Base-by-base conservation (phyloP, 2,113 vertebrate genomes). In the Cryptotis parvus region DNA sequence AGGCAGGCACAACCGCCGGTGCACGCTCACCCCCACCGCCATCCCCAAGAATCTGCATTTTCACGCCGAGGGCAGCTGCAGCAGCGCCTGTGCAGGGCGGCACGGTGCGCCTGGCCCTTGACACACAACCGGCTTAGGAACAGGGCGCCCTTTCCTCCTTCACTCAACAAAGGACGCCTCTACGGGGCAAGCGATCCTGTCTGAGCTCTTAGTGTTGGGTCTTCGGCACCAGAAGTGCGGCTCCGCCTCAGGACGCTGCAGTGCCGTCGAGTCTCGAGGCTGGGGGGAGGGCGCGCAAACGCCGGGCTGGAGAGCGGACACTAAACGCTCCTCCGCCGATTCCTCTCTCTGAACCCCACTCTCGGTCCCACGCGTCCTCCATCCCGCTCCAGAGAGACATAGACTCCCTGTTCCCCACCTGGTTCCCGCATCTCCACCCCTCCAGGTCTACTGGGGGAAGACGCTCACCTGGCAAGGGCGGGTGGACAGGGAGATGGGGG, bases 391-490 rank as follows among this genome's bases (percentile, higher is more conserved):
- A 15, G 26, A 69, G 65, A 29, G n/a, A 49, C 77, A 37, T 49
- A 66, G 12, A 33, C 83, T 29, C 29, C 43, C 33, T 18, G 11
- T 29, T 37, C 79, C 73, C 92, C 72, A 43, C n/a, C 37, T 20
- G 24, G 22, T n/a, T 31, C 27, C 27, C 73, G 69, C 63, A 81
- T 43, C 63, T 58, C 91, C 11, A 45, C 26, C 61, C 74, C 63
- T 86, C 43, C 87, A n/a, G 52, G 73, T 75, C 49, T 22, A 1
- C 45, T 70, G 77, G 69, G 97, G 96, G 96, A 93, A 87, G 95
- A 24, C 91, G 37, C 96, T 91, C 97, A 97, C 97, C 97, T 95
- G 96, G 55, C 20, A 6, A 4, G 52, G 55, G 22, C 20, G 3
- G 18, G 41, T 24, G 76, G 91, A 66, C 6, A 31, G 31, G 18